phyloP scores from a whole-genome alignment of 2,113 vertebrate genomes.

The Podarcis raffonei region DNA sequence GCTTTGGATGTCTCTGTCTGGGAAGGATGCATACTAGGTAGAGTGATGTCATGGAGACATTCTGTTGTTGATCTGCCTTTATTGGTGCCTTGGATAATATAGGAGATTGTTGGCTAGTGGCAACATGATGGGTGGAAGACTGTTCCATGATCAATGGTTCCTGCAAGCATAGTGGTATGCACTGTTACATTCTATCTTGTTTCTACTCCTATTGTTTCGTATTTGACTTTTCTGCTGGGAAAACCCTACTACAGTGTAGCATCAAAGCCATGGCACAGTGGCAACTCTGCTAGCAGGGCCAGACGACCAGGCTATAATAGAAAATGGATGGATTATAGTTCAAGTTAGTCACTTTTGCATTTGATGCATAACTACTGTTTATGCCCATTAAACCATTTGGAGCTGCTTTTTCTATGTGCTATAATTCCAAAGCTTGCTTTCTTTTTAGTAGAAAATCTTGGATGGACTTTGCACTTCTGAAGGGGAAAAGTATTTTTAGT shows the following conservation, averaged over 20 bases:
- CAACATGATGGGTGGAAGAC: neutral
- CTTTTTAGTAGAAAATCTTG: slow-evolving; percentile 6
- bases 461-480: neutral
- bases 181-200: neutral
- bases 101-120: too few relatives aligned
- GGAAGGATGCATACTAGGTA: too few relatives aligned
- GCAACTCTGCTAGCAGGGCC: too few relatives aligned
- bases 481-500: slow-evolving; percentile 10
- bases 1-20: neutral
- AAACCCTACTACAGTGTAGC: neutral
- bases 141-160: neutral
- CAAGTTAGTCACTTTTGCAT: neutral
- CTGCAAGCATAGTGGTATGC: neutral
- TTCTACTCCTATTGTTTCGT: neutral
- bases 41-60: neutral
- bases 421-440: neutral
- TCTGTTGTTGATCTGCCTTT: neutral
- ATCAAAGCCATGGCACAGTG: neutral
- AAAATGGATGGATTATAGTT: neutral
- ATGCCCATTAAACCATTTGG: neutral
- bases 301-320: neutral
- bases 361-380: neutral
- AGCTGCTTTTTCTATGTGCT: neutral
- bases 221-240: neutral
- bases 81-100: neutral